Conservation (phyloP, 2,888 invertebrate species). For the Thyatira batis region DNA sequence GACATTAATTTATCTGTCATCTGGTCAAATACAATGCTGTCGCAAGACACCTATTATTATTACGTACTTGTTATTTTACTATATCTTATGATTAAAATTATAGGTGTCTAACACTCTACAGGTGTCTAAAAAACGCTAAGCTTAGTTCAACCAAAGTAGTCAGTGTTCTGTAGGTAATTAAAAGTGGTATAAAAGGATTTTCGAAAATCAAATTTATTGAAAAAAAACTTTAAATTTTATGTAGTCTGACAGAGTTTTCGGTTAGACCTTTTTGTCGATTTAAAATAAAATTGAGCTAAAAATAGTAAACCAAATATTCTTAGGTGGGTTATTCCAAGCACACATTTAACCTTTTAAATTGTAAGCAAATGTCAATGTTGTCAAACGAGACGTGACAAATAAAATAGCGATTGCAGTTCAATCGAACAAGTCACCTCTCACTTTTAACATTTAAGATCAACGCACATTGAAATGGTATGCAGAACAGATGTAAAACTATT, state of each 20-base stretch:
- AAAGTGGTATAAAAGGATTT: too few relatives aligned
- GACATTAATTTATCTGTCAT: constrained; percentile 28
- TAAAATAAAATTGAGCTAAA: too few relatives aligned
- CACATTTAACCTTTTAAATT: constrained; percentile 18
- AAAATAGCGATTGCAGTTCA: constrained; percentile 56
- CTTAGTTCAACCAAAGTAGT: too few relatives aligned
- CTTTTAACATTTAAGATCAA: constrained; percentile 44
- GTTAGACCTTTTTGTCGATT: too few relatives aligned
- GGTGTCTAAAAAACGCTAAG: too few relatives aligned
- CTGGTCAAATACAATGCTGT: background rate
- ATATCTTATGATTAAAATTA: too few relatives aligned
- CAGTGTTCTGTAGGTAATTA: too few relatives aligned
- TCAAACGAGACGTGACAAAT: constrained; percentile 73
- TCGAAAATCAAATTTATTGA: too few relatives aligned
- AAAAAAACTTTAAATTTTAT: too few relatives aligned
- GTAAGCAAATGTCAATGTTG: constrained; percentile 54
- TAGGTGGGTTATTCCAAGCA: constrained; percentile 3
- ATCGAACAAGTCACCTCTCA: constrained; percentile 60
- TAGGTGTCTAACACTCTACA: too few relatives aligned
- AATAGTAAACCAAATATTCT: background rate
- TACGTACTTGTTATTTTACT: background rate
- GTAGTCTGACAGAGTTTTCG: too few relatives aligned
- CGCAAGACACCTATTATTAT: constrained; percentile 7
- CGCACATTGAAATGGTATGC: constrained; percentile 21
- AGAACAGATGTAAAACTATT: background rate